phyloP scores from a whole-genome alignment of 2,888 invertebrate genomes.

The Tetheella fluctuosa region DNA sequence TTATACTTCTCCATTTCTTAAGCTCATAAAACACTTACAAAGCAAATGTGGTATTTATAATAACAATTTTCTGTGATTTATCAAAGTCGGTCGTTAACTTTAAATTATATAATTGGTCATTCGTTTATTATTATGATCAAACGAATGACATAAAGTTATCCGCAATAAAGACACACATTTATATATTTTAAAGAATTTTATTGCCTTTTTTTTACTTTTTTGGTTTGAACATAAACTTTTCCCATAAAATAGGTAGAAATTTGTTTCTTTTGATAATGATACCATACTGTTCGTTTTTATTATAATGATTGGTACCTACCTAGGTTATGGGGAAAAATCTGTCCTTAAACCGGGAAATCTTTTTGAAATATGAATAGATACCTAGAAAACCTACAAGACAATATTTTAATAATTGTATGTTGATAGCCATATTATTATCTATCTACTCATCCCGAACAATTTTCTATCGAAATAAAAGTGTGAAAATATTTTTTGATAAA shows the following conservation, averaged over 20 bases:
- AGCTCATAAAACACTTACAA: not conserved
- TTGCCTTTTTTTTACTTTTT: not conserved
- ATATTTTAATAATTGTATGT: too few species aligned
- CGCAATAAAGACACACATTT: not conserved
- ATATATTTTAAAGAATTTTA: not conserved
- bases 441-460: too few species aligned
- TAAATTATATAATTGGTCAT: slow-evolving; percentile 11
- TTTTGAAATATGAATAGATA: too few species aligned
- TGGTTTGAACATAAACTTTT: too few species aligned
- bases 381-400: too few species aligned
- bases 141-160: slow-evolving; percentile 6
- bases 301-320: too few species aligned
- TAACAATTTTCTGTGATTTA: slow-evolving; percentile 10
- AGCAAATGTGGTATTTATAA: slow-evolving; percentile 7
- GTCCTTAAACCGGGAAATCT: too few species aligned
- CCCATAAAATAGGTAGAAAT: not conserved
- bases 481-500: not conserved
- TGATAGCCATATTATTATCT: too few species aligned
- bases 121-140: slow-evolving; percentile 12
- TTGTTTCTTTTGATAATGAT: not conserved
- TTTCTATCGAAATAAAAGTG: not conserved
- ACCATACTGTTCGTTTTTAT: too few species aligned
- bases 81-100: slow-evolving; percentile 12
- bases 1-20: not conserved
- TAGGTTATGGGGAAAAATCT: too few species aligned